These are phyloP conservation scores for Gila orcuttii DNA, from an alignment of 2,113 vertebrate genomes.

Conservation along the genomic window DNA sequence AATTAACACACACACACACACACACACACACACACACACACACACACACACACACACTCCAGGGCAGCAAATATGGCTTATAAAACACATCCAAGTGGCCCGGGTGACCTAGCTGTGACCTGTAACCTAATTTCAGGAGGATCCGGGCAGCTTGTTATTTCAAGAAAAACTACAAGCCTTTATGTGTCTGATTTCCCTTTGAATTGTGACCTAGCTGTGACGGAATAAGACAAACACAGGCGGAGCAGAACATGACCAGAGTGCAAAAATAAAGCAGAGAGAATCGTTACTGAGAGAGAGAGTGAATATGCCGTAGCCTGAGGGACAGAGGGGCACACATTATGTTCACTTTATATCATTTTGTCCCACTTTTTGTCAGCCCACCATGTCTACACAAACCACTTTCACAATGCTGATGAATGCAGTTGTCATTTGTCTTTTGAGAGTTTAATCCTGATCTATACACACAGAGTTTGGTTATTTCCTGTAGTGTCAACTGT, in stretches of 20 bases:
- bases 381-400: not conserved
- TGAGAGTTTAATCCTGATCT: not conserved
- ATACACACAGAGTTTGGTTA: not conserved
- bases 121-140: conserved; percentile 62
- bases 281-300: not conserved
- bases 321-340: conserved; percentile 6
- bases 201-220: conserved; percentile 36
- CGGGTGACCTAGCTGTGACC: conserved; percentile 58
- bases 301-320: conserved; percentile 6
- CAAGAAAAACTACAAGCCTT: conserved; percentile 72
- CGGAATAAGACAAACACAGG: conserved; percentile 23
- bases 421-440: not conserved
- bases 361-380: conserved; percentile 2
- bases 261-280: conserved; percentile 26
- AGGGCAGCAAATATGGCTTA: conserved; percentile 56
- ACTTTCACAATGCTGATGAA: conserved; percentile 1
- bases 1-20: conserved; percentile 24
- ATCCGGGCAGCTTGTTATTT: conserved; percentile 57
- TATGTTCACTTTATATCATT: conserved; percentile 36
- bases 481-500: not conserved
- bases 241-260: conserved; percentile 23
- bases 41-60: not conserved
- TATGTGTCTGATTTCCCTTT: conserved; percentile 48
- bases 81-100: conserved; percentile 66
- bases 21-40: conserved; percentile 9